These are phyloP conservation scores for Phaethornis superciliosus DNA, from an alignment of 2,113 vertebrate genomes.

Conservation along the genomic window DNA sequence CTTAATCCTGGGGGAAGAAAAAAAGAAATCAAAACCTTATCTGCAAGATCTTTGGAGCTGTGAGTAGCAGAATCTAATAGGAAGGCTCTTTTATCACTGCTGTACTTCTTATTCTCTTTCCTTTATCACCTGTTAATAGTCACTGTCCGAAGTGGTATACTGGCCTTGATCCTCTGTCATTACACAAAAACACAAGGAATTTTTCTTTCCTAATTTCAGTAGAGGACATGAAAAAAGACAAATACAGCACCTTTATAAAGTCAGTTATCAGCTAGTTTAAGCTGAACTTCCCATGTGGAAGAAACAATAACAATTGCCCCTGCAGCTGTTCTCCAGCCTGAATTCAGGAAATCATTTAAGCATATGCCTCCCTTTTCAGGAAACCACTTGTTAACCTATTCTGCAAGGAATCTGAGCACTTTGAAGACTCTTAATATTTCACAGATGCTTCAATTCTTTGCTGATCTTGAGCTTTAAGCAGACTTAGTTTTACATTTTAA, in stretches of 20 bases:
- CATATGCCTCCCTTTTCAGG: neutral
- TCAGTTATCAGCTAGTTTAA: neutral
- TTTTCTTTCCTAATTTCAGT: neutral
- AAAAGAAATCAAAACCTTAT: neutral
- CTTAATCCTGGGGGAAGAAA: slow-evolving; percentile 66
- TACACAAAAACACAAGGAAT: neutral
- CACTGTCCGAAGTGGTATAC: neutral
- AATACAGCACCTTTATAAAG: neutral
- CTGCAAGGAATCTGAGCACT: neutral
- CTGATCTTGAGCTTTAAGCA: neutral
- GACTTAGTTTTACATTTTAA: neutral
- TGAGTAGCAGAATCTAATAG: neutral
- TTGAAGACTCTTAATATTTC: neutral
- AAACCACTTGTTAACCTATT: neutral
- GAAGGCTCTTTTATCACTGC: neutral
- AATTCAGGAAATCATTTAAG: neutral
- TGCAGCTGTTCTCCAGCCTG: neutral
- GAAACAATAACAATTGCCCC: neutral
- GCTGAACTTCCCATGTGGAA: neutral
- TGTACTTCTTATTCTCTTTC: neutral
- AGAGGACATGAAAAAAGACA: neutral
- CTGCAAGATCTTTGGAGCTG: neutral
- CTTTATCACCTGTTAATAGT: neutral
- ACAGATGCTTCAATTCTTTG: neutral
- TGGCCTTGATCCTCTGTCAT: neutral